Percentiles rank a stretch among this genome's conserved stretches.
phyloP scores from a whole-genome alignment of 2,797 vertebrate genomes.

The Neosalanx taihuensis region DNA sequence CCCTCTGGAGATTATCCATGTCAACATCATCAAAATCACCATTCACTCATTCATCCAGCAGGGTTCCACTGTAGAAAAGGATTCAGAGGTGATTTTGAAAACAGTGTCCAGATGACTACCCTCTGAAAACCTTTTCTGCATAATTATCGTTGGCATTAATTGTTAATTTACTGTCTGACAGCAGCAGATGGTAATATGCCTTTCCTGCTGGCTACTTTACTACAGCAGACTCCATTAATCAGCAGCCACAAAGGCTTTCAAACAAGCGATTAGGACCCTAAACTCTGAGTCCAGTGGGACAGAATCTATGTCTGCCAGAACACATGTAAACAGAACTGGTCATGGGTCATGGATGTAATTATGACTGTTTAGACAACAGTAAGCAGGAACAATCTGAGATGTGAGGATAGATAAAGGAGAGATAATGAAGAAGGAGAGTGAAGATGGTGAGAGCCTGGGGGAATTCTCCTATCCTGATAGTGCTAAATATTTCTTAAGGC shows the following conservation, averaged over 20 bases:
- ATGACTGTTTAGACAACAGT: slow-evolving; percentile 47
- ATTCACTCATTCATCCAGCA: too few relatives aligned
- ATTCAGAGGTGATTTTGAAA: too few relatives aligned
- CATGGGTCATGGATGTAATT: slow-evolving; percentile 49
- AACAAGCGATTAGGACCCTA: slow-evolving; percentile 35
- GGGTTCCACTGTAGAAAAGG: too few relatives aligned
- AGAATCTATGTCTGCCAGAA: slow-evolving; percentile 21
- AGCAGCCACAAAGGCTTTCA: slow-evolving; percentile 23
- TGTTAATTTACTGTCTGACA: too few relatives aligned
- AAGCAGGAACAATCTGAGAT: slow-evolving; percentile 52
- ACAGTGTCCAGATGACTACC: too few relatives aligned
- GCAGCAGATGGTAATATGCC: too few relatives aligned
- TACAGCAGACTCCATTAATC: neutral
- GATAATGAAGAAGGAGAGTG: neutral
- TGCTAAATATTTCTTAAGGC: neutral
- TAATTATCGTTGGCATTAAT: neutral
- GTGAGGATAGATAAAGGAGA: neutral
- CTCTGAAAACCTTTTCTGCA: too few relatives aligned
- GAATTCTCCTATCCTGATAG: slow-evolving; percentile 13
- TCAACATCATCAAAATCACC: neutral
- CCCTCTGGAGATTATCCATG: neutral
- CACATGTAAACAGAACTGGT: slow-evolving; percentile 45
- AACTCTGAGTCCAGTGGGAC: slow-evolving; percentile 36
- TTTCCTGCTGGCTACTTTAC: too few relatives aligned
- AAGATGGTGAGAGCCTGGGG: neutral